Base-by-base conservation (phyloP, 2,113 vertebrate species). In the Mormoops blainvillei region DNA sequence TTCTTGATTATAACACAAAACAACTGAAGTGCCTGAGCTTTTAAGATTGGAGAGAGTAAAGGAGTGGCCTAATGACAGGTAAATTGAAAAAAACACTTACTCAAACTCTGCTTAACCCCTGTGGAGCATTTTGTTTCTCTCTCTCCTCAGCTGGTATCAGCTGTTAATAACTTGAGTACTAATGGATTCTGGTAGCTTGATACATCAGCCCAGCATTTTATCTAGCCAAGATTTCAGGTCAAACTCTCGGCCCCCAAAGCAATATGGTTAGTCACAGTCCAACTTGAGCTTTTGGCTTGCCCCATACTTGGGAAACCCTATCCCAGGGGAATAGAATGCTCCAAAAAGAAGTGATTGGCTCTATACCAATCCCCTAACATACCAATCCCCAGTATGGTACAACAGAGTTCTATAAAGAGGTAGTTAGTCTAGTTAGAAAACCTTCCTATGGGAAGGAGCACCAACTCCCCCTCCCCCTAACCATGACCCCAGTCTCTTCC, bases 371-470 rank as follows among this genome's bases (percentile, higher is more conserved):
- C 0, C 13, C 28, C 1, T n/a, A 36, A n/a, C n/a, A n/a, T n/a
- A n/a, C n/a, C n/a, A n/a, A n/a, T n/a, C 31, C 19, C 20, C 5
- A 0, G 24, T 14, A 36, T 0, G 15, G 36, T 24, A 61, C 4
- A 76, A 8, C 14, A 73, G 36, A 68, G 33, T 9, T 28, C 3
- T 8, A 16, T 15, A 11, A 33, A 81, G 48, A 68, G 16, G 3
- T 19, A 4, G 18, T 33, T 8, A 14, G 19, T 16, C 7, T 11
- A 65, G 22, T 6, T 38, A 67, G 54, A 80, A 74, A 76, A 18
- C 5, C 20, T 63, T 76, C 13, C 5, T 4, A 4, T 1, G 4
- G 19, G 12, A 36, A 58, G 12, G 1, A n/a, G n/a, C 13, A 38
- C 18, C 14, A 6, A 4, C 3, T 13, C 33, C 14, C 43, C 16